phyloP scores from a whole-genome alignment of 2,797 vertebrate species.

The Hypotaenidia okinawae region DNA sequence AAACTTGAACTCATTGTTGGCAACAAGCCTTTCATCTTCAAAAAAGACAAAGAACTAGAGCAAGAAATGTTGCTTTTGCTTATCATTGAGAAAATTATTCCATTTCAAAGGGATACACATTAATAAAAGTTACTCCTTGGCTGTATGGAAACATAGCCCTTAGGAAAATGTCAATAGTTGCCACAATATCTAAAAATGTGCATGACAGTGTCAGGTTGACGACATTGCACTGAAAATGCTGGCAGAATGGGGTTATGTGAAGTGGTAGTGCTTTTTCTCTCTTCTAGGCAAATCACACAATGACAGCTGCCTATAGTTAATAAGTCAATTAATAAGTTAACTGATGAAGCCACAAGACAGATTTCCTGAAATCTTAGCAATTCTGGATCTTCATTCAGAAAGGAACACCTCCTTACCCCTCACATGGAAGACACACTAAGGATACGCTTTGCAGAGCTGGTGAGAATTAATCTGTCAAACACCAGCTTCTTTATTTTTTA shows the following conservation, averaged over 20 bases:
- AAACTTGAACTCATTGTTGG: slow-evolving; percentile 21
- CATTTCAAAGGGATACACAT: not conserved
- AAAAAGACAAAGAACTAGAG: slow-evolving; percentile 6
- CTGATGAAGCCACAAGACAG: not conserved
- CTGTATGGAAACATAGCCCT: not conserved
- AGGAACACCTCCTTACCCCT: not conserved
- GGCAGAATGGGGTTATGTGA: not conserved
- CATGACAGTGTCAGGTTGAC: not conserved
- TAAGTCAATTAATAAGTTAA: not conserved
- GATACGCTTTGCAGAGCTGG: not conserved
- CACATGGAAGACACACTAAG: not conserved
- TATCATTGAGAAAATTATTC: not conserved
- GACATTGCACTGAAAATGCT: not conserved
- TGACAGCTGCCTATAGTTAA: not conserved
- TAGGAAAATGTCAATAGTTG: not conserved
- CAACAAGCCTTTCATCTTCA: not conserved
- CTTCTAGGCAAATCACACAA: not conserved
- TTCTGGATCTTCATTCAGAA: not conserved
- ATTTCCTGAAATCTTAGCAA: not conserved
- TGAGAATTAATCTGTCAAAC: slow-evolving; percentile 6
- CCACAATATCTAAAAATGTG: not conserved
- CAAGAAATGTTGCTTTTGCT: not conserved
- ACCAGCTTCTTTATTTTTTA: not conserved
- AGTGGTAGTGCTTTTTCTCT: not conserved
- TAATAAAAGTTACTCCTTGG: not conserved